Conservation (phyloP, 2,113 vertebrate genomes). For the Heteronetta atricapilla region DNA sequence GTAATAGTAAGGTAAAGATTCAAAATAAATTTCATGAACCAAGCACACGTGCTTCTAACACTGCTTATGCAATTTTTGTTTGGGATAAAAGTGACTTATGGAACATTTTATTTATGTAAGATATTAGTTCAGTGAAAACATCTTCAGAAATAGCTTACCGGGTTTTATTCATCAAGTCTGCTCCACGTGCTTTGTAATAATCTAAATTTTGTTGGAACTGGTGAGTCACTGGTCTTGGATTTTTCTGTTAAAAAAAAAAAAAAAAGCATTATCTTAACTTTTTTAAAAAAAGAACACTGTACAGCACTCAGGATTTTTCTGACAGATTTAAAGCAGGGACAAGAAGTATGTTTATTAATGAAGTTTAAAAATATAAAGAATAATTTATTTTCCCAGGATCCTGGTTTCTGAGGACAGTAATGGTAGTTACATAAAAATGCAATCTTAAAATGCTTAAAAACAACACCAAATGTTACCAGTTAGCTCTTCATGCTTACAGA, state of each 20-base stretch:
- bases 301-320: not conserved
- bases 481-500: not conserved
- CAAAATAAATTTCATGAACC: not conserved
- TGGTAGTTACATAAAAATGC: not conserved
- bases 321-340: not conserved
- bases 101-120: not conserved
- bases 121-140: not conserved
- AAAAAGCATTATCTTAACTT: not conserved
- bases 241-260: conserved; percentile 79
- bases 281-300: not conserved
- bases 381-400: not conserved
- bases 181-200: conserved; percentile 96
- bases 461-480: not conserved
- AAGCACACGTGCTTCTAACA: not conserved
- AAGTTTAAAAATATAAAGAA: not conserved
- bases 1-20: not conserved
- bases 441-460: not conserved
- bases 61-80: not conserved
- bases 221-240: conserved; percentile 92
- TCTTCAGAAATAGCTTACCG: conserved; percentile 79
- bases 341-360: not conserved
- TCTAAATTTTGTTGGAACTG: conserved; percentile 98
- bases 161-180: conserved; percentile 93
- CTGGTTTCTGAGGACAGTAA: not conserved
- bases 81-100: not conserved